These are phyloP conservation scores for Phthorimaea operculella DNA, from an alignment of 1,140 invertebrate species.

Conservation along the genomic window DNA sequence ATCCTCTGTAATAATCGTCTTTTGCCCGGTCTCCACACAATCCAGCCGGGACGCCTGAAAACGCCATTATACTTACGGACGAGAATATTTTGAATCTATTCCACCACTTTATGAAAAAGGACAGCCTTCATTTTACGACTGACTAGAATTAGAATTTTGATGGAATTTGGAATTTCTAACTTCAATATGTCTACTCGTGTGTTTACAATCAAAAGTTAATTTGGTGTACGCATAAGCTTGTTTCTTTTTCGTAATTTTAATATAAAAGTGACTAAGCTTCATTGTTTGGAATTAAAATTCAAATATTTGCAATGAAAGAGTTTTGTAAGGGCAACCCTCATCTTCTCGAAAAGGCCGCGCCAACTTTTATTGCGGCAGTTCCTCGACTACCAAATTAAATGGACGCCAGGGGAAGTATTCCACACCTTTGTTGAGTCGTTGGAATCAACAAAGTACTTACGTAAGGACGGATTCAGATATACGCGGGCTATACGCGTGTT, in stretches of 20 bases:
- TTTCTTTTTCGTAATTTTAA: background rate
- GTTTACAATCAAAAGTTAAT: no score
- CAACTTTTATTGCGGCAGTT: background rate
- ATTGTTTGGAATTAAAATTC: background rate
- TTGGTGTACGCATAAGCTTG: background rate
- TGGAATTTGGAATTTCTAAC: background rate
- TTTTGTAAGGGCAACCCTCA: background rate
- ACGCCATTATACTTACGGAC: background rate
- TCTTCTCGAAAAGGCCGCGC: background rate
- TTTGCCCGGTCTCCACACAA: background rate
- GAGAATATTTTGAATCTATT: conserved; percentile 3
- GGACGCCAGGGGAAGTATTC: background rate
- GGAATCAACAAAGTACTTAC: background rate
- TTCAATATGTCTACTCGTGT: no score
- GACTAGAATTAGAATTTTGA: background rate
- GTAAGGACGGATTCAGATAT: no score
- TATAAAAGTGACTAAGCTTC: background rate
- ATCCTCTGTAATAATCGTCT: background rate
- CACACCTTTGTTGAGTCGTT: background rate
- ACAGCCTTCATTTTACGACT: background rate
- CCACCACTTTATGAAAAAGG: background rate
- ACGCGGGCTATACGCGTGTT: no score
- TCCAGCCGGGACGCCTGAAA: background rate
- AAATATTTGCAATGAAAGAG: conserved; percentile 1
- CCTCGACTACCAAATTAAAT: background rate